phyloP scores from a whole-genome alignment of 2,888 invertebrate genomes.

The Drosophila nr. perissopoda region DNA sequence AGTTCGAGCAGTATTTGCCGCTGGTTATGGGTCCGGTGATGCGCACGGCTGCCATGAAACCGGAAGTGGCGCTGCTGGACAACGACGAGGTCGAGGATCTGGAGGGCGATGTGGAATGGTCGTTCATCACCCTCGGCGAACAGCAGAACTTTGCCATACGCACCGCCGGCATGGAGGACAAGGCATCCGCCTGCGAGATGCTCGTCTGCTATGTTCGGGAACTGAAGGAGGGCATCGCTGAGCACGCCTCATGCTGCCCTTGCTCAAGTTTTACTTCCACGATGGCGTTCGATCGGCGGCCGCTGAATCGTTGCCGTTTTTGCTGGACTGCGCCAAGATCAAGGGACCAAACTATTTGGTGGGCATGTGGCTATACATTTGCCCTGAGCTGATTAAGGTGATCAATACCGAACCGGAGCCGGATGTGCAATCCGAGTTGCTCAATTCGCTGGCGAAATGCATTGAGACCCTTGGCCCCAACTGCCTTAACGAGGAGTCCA shows the following conservation, averaged over 20 bases:
- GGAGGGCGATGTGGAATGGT: constrained; percentile 94
- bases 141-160: constrained; percentile 96
- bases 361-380: constrained; percentile 94
- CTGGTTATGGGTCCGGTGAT: constrained; percentile 96
- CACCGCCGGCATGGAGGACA: constrained; percentile 95
- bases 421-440: constrained; percentile 91
- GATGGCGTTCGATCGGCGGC: constrained; percentile 95
- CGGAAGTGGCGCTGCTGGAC: constrained; percentile 94
- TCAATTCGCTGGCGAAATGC: constrained; percentile 92
- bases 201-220: constrained; percentile 96
- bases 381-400: constrained; percentile 93
- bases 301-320: constrained; percentile 93
- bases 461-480: constrained; percentile 94
- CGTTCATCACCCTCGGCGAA: constrained; percentile 94
- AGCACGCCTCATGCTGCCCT: constrained; percentile 90
- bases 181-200: constrained; percentile 97
- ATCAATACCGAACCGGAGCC: constrained; percentile 94
- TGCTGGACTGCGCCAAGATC: constrained; percentile 93
- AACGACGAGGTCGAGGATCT: constrained; percentile 92
- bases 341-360: constrained; percentile 88
- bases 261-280: constrained; percentile 95
- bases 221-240: constrained; percentile 90
- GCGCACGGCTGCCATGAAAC: constrained; percentile 94
- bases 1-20: constrained; percentile 95
- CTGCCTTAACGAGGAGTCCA: constrained; percentile 89